phyloP scores from a whole-genome alignment of 2,888 invertebrate genomes.

The Himalopsyche anomala region DNA sequence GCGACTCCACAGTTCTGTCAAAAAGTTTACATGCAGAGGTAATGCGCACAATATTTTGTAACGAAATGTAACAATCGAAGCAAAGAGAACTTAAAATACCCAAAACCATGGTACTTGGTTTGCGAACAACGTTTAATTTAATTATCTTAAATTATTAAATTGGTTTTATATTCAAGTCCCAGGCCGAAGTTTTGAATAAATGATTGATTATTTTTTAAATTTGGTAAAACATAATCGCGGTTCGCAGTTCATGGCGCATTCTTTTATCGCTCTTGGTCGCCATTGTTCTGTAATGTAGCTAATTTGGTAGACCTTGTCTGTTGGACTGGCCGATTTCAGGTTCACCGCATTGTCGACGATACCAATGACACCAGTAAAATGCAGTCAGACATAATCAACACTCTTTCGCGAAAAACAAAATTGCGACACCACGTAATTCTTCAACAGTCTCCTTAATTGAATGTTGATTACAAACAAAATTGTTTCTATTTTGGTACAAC shows the following conservation, averaged over 20 bases:
- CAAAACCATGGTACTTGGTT: too few relatives aligned
- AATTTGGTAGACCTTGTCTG: constrained; percentile 57
- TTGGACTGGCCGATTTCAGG: constrained; percentile 44
- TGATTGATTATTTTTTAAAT: too few relatives aligned
- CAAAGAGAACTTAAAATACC: too few relatives aligned
- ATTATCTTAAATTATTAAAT: neutral
- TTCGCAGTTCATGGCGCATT: neutral
- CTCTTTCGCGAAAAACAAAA: neutral
- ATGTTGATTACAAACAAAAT: too few relatives aligned
- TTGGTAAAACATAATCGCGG: too few relatives aligned
- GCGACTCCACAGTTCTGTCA: too few relatives aligned
- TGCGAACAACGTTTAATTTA: neutral
- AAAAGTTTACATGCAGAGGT: too few relatives aligned
- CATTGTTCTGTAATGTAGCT: constrained; percentile 43
- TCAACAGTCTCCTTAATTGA: neutral
- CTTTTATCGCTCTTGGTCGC: constrained; percentile 17
- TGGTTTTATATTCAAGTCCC: too few relatives aligned
- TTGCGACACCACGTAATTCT: neutral
- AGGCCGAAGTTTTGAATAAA: too few relatives aligned
- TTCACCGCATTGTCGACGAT: constrained; percentile 51
- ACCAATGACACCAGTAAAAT: constrained; percentile 52
- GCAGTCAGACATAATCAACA: neutral
- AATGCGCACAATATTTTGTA: too few relatives aligned
- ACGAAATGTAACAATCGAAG: too few relatives aligned
- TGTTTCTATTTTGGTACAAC: too few relatives aligned